Base-by-base conservation (phyloP, 2,797 vertebrate genomes). In the Alectoris magna region DNA sequence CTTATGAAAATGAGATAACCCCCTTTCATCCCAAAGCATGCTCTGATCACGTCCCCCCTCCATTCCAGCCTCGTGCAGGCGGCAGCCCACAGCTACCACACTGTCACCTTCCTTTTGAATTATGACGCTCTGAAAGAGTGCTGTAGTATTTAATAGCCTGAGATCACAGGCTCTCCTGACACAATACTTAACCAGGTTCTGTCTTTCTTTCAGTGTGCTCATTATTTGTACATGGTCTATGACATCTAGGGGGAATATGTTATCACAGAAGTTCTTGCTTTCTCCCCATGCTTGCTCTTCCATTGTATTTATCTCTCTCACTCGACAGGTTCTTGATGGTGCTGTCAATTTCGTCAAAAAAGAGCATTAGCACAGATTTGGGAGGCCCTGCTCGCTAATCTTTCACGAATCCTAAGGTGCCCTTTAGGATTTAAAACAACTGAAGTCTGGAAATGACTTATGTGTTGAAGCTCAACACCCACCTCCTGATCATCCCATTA, bases 61-160 rank as follows among this genome's bases (percentile, higher is more conserved):
- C 51, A 66, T 93, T 93, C 55, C 67, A 94, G 79, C 73, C 66
- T 6, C 4, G 84, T 83, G 90, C 83, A 79, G 87, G 91, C 91
- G 15, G 91, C 83, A 92, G 87, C 91, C 95, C 93, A 78, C 3
- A 16, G 82, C 86, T 91, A 88, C 93, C 38, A 51, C 69, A 67
- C 58, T 91, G 81, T 97, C 96, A 94, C 89, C 91, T 68, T 73
- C 84, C 76, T 91, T 96, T 92, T 96, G 95, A 97, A 95, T 97
- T 93, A 97, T 46, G 91, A 87, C 43, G 74, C 74, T 90, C 90
- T 89, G 88, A 95, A 96, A 93, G 88, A 95, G 78, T 1, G 2
- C 84, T 90, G 69, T 59, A 95, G 91, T 94, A 96, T 95, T 96
- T 97, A 97, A 97, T 88, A 96, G 94, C 87, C 87, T 96, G 94